phyloP scores from a whole-genome alignment of 2,888 invertebrate genomes.

The Andrena flavipes region DNA sequence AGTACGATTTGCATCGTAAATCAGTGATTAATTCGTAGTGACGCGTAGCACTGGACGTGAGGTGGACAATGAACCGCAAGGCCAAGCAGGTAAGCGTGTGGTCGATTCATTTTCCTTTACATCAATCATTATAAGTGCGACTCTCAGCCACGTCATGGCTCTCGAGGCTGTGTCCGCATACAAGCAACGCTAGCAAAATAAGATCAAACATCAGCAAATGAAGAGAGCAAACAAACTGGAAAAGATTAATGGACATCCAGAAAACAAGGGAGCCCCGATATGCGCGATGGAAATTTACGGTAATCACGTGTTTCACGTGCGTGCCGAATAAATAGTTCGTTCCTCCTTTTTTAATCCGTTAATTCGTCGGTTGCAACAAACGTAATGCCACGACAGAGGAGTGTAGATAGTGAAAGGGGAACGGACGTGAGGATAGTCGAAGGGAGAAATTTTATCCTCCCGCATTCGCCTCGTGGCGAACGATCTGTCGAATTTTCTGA shows the following conservation, averaged over 20 bases:
- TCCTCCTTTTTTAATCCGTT: background rate
- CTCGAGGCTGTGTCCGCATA: slow-evolving; percentile 67
- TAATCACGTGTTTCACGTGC: slow-evolving; percentile 46
- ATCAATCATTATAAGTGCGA: slow-evolving; percentile 61
- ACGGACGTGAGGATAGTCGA: slow-evolving; percentile 29
- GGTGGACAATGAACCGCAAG: slow-evolving; percentile 76
- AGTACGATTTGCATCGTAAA: slow-evolving; percentile 17
- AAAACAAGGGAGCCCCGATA: slow-evolving; percentile 38
- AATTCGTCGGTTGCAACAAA: slow-evolving; percentile 8
- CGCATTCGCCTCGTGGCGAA: slow-evolving; percentile 14
- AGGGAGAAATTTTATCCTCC: slow-evolving; percentile 13
- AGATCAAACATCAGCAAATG: slow-evolving; percentile 76
- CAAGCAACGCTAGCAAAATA: slow-evolving; percentile 77
- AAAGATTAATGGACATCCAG: slow-evolving; percentile 55
- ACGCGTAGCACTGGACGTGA: slow-evolving; percentile 64
- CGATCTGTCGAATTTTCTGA: slow-evolving; percentile 29
- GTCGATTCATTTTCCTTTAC: slow-evolving; percentile 74
- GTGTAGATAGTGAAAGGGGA: background rate
- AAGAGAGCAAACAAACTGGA: slow-evolving; percentile 72
- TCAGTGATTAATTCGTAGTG: slow-evolving; percentile 41
- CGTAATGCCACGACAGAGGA: slow-evolving; percentile 1
- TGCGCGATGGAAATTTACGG: slow-evolving; percentile 44
- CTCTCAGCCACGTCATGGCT: slow-evolving; percentile 53
- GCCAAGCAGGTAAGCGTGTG: slow-evolving; percentile 82
- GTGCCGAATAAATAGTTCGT: slow-evolving; percentile 32